Evolutionary conservation across 53 echinoderm and acorn worm genomes (phyloP).

Genomic region (Apostichopus leukothele): DNA sequence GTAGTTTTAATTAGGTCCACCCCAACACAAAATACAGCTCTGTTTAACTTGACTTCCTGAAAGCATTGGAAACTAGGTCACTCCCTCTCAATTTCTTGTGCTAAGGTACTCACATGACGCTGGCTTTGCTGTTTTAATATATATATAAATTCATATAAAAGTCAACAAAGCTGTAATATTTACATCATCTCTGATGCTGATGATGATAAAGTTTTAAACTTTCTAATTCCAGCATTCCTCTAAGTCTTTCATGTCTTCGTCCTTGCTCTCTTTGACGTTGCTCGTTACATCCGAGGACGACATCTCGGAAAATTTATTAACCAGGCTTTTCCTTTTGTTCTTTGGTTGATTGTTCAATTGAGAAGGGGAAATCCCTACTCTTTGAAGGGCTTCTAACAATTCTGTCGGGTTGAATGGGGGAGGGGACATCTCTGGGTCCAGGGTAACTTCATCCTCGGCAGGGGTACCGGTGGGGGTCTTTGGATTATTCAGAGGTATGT

Average conservation of each 20-base stretch:
- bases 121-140: background rate
- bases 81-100: too few species aligned
- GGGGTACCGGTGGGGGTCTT: conserved; percentile 72
- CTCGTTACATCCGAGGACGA: background rate
- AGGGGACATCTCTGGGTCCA: conserved; percentile 14
- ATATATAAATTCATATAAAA: background rate
- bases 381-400: conserved; percentile 72
- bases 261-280: conserved; percentile 6
- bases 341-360: background rate
- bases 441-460: conserved; percentile 58
- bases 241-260: conserved; percentile 11
- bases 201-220: background rate
- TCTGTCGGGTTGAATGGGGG: conserved; percentile 75
- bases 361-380: conserved; percentile 47
- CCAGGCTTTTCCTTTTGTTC: conserved; percentile 5
- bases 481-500: conserved; percentile 1
- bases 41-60: too few species aligned
- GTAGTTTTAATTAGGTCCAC: too few species aligned
- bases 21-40: too few species aligned
- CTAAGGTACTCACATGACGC: too few species aligned
- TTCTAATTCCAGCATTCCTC: conserved; percentile 14
- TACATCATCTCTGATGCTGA: background rate
- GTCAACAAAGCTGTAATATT: background rate
- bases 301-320: conserved; percentile 18
- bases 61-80: too few species aligned